These are phyloP conservation scores for Nysson spinosus DNA, from an alignment of 2,888 invertebrate genomes.

Conservation along the genomic window DNA sequence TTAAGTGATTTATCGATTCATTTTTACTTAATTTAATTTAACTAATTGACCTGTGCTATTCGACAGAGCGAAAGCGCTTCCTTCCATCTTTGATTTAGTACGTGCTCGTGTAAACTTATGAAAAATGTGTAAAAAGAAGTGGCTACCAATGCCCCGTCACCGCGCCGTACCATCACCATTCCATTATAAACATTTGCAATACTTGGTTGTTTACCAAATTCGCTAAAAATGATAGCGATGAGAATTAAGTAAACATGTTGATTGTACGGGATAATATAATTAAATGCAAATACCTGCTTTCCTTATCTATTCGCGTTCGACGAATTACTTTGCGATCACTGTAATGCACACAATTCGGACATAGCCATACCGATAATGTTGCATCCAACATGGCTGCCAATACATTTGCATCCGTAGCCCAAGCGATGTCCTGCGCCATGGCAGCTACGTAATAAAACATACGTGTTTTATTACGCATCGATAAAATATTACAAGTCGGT, in stretches of 20 bases:
- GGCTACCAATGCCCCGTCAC: constrained; percentile 90
- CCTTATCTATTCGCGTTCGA: constrained; percentile 76
- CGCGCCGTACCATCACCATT: constrained; percentile 89
- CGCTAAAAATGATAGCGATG: constrained; percentile 78
- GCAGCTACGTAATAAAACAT: constrained; percentile 76
- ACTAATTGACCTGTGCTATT: constrained; percentile 80
- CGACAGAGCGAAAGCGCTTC: constrained; percentile 90
- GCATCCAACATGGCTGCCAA: constrained; percentile 88
- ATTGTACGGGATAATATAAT: no score
- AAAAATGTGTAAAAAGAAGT: constrained; percentile 73
- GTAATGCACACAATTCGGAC: constrained; percentile 77
- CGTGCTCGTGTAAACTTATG: constrained; percentile 81
- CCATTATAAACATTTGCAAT: constrained; percentile 91
- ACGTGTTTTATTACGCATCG: no score
- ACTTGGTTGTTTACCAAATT: constrained; percentile 91
- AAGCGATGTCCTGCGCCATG: constrained; percentile 83
- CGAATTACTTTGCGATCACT: constrained; percentile 83
- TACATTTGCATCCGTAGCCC: constrained; percentile 88
- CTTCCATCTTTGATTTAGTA: constrained; percentile 89
- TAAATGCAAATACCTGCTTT: no score
- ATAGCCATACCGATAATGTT: constrained; percentile 89
- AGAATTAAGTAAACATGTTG: neutral
- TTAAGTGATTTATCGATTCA: neutral
- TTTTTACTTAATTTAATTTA: neutral
- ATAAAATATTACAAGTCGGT: no score